Base-by-base conservation (phyloP, 1,140 invertebrate species). In the Macrobrachium rosenbergii region DNA sequence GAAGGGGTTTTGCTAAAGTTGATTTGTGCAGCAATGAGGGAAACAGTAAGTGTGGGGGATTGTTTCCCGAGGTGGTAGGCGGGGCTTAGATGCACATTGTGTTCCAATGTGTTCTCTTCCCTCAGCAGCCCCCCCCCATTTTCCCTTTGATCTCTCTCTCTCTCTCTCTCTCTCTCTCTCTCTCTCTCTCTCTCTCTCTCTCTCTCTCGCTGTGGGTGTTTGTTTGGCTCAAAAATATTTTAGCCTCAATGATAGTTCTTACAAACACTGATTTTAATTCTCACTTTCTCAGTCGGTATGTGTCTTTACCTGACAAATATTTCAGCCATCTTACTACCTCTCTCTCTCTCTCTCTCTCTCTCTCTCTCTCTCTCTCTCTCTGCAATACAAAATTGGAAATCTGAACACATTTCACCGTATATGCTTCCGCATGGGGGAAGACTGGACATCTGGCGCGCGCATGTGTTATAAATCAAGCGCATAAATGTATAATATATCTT, bases 131-230 rank as follows among this genome's bases (percentile, higher is more conserved):
- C 72, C 52, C 7, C 52, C 72, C 72, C 6, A 16, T 73, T 28
- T 12, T 6, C 16, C 72, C 28, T 45, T 73, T 45, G 28, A 14
- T 73, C 72, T 73, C n/a, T 73, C n/a, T 73, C 72, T 73, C 72
- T 73, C 72, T 73, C 23, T 75, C 72, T 75, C 23, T 75, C 72
- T 75, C 23, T 75, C 72, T 75, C 23, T 75, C 72, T 75, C 23
- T 75, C 72, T 75, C 23, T 75, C 72, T 75, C 72, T 75, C 72
- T 75, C 72, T 75, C 72, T 75, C 72, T 75, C 72, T 75, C 72
- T 75, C 21, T 75, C 72, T 75, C 21, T 75, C 17, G n/a, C n/a
- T 73, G 28, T 37, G 28, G 28, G 28, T 37, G 28, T 37, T 37
- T 2, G 28, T 37, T n/a, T 37, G 28, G 28, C 28, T 37, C 28